These are phyloP conservation scores for Danio choprae DNA, from an alignment of 2,797 vertebrate species.

Conservation along the genomic window DNA sequence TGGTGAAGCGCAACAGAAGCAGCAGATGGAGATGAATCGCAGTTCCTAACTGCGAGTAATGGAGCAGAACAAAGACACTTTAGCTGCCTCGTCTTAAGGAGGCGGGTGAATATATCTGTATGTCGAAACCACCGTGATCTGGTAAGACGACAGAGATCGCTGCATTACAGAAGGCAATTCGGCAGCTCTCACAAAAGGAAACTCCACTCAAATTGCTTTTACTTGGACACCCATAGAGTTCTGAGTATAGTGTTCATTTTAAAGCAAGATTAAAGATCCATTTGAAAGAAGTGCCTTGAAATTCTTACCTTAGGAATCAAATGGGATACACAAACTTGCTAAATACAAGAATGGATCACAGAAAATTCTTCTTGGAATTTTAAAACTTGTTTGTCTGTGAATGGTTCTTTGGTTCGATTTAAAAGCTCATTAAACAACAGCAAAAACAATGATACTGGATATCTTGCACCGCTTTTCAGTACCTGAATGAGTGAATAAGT, in stretches of 20 bases:
- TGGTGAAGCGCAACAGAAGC: conserved; percentile 53
- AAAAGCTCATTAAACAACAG: not conserved
- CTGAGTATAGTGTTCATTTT: not conserved
- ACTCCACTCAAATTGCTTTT: conserved; percentile 24
- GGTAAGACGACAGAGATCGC: conserved; percentile 26
- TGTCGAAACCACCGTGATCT: conserved; percentile 38
- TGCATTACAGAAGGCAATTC: conserved; percentile 21
- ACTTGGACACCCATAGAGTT: not conserved
- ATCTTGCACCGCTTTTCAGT: conserved; percentile 20
- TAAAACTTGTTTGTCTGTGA: not conserved
- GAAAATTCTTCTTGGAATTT: not conserved
- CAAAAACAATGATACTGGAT: conserved; percentile 19
- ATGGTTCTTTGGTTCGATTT: not conserved
- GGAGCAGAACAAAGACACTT: conserved; percentile 62
- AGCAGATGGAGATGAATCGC: conserved; percentile 67
- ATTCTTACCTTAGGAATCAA: not conserved
- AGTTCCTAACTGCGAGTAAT: conserved; percentile 61
- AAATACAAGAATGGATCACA: not conserved
- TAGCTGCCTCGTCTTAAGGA: conserved; percentile 41
- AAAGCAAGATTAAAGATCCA: not conserved
- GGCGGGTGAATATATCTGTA: conserved; percentile 44
- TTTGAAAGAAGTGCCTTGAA: not conserved
- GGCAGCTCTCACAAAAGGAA: not conserved
- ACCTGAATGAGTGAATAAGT: conserved; percentile 30
- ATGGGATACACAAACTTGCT: not conserved